A percentile compares a stretch with the other conserved stretches of the same genome.
Evolutionary conservation across 2,888 invertebrate genomes (phyloP).

Genomic region (Caenorhabditis japonica): DNA sequence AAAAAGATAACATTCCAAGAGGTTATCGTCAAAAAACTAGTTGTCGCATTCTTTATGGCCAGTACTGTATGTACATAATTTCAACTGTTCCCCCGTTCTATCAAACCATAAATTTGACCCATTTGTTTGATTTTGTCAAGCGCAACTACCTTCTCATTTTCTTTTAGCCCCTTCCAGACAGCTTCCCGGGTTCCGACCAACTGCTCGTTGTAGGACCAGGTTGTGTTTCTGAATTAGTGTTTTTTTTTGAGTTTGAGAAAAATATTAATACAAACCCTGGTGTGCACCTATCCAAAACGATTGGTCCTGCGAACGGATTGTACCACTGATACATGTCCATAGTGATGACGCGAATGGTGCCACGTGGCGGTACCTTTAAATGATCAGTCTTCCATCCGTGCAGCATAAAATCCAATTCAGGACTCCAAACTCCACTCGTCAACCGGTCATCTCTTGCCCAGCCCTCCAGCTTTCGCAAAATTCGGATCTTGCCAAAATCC

Average conservation of each 20-base stretch:
- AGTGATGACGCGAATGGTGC: neutral
- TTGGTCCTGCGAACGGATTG: constrained; percentile 9
- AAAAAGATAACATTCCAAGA: too few species aligned
- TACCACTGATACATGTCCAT: constrained; percentile 10
- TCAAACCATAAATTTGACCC: constrained; percentile 8
- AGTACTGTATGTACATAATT: too few species aligned
- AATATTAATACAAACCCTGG: neutral
- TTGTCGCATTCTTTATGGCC: too few species aligned
- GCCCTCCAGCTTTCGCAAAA: constrained; percentile 43
- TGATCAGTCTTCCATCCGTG: constrained; percentile 59
- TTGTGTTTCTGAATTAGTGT: constrained; percentile 17
- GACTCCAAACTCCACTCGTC: constrained; percentile 55
- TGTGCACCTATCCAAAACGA: constrained; percentile 11
- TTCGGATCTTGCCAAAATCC: constrained; percentile 43
- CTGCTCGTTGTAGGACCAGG: constrained; percentile 11
- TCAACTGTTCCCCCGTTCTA: constrained; percentile 1
- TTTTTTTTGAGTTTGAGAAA: too few species aligned
- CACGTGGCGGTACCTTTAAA: constrained; percentile 1
- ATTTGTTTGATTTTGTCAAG: constrained; percentile 15
- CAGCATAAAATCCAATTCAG: constrained; percentile 57
- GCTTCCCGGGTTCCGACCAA: constrained; percentile 4
- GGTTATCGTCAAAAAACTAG: too few species aligned
- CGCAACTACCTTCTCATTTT: constrained; percentile 10
- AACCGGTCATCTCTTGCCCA: constrained; percentile 64
- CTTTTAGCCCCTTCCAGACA: constrained; percentile 1